Percentiles rank a stretch among this genome's conserved stretches.
phyloP scores from a whole-genome alignment of 2,888 invertebrate genomes.

The Nemurella pictetii region DNA sequence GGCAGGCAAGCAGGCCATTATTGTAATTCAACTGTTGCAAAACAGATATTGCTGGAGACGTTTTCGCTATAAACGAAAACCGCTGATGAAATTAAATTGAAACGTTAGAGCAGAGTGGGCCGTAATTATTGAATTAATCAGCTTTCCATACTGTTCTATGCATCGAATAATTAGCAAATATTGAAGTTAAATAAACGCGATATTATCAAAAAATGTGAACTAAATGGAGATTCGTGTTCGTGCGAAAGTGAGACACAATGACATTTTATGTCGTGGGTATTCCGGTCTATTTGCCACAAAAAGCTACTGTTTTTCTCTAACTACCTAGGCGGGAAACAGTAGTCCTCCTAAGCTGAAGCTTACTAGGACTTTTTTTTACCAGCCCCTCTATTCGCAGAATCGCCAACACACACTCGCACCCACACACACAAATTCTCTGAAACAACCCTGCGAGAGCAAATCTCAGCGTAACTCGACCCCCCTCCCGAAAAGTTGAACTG shows the following conservation, averaged over 20 bases:
- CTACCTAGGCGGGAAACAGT: not conserved
- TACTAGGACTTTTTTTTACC: not conserved
- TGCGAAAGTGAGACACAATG: too few species aligned
- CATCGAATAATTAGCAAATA: not conserved
- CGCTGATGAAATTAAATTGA: not conserved
- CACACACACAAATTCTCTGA: not conserved
- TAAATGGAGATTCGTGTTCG: too few species aligned
- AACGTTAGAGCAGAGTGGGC: not conserved
- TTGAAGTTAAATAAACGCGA: not conserved
- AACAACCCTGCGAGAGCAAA: not conserved
- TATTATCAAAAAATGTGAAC: not conserved
- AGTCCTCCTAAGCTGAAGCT: not conserved
- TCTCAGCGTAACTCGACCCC: not conserved
- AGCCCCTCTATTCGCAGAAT: not conserved
- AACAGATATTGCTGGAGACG: not conserved
- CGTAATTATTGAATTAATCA: not conserved
- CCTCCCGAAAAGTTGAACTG: slow-evolving; percentile 19
- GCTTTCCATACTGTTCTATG: not conserved
- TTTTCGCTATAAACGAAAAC: not conserved
- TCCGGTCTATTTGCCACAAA: not conserved
- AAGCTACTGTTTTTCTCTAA: not conserved
- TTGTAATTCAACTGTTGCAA: not conserved
- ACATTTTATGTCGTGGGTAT: too few species aligned
- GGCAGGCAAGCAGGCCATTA: not conserved
- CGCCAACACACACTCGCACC: not conserved